These are phyloP conservation scores for Dexiosoma caninum DNA, from an alignment of 2,888 invertebrate species.

Conservation along the genomic window DNA sequence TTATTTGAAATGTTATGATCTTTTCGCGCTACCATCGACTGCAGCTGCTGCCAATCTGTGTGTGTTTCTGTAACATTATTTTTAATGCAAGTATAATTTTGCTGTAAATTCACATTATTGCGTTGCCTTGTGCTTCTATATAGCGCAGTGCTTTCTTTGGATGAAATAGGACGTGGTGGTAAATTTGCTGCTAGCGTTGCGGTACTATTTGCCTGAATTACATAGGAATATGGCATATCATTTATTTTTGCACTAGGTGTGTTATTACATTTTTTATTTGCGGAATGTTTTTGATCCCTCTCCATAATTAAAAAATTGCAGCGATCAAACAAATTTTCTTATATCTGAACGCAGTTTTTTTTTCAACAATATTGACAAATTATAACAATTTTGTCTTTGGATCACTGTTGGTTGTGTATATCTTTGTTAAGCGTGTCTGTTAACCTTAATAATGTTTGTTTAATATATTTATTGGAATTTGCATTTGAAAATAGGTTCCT, in stretches of 20 bases:
- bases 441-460: no score
- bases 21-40: constrained; percentile 17
- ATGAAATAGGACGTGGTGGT: not conserved
- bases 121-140: constrained; percentile 49
- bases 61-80: constrained; percentile 15
- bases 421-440: no score
- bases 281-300: constrained; percentile 20
- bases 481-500: not conserved
- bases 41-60: constrained; percentile 8
- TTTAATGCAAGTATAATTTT: constrained; percentile 34
- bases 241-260: not conserved
- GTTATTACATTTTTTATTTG: constrained; percentile 9
- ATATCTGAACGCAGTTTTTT: not conserved
- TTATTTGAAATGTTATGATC: constrained; percentile 21
- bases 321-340: not conserved
- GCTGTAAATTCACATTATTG: constrained; percentile 8
- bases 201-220: constrained; percentile 43
- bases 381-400: no score
- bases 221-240: constrained; percentile 15
- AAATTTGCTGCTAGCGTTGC: constrained; percentile 17
- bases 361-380: constrained; percentile 8
- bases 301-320: constrained; percentile 29
- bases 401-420: no score
- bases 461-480: not conserved
- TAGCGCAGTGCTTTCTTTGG: constrained; percentile 28